Evolutionary conservation across 2,888 invertebrate genomes (phyloP).

Genomic region (Philaethria dido): DNA sequence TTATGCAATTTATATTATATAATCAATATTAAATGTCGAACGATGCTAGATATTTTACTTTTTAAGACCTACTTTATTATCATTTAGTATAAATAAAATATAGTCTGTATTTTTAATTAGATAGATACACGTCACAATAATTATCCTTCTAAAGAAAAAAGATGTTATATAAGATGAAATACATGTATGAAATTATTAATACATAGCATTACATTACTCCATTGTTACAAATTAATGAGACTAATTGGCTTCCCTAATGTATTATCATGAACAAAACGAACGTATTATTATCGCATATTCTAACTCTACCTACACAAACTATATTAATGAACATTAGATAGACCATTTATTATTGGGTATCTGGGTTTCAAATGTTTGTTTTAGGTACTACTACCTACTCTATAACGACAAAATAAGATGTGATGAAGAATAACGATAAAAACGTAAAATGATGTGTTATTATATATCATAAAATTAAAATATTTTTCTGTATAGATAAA

Average conservation of each 20-base stretch:
- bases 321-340: neutral
- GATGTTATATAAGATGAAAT: neutral
- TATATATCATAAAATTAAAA: too few species aligned
- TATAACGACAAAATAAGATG: too few species aligned
- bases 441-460: too few species aligned
- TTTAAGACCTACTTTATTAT: conserved; percentile 24
- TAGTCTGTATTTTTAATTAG: neutral
- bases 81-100: neutral
- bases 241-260: conserved; percentile 4
- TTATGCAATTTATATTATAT: conserved; percentile 69
- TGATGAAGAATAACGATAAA: too few species aligned
- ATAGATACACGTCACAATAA: neutral
- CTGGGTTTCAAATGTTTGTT: too few species aligned
- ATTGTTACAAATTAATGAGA: conserved; percentile 8
- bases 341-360: too few species aligned
- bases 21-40: conserved; percentile 45
- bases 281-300: neutral
- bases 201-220: neutral
- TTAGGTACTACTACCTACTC: too few species aligned
- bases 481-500: too few species aligned
- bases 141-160: neutral
- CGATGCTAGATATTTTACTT: conserved; percentile 23
- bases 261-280: neutral
- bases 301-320: neutral
- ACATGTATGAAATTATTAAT: neutral